phyloP scores from a whole-genome alignment of 2,797 vertebrate genomes.

The Pyrrhura leucotis region DNA sequence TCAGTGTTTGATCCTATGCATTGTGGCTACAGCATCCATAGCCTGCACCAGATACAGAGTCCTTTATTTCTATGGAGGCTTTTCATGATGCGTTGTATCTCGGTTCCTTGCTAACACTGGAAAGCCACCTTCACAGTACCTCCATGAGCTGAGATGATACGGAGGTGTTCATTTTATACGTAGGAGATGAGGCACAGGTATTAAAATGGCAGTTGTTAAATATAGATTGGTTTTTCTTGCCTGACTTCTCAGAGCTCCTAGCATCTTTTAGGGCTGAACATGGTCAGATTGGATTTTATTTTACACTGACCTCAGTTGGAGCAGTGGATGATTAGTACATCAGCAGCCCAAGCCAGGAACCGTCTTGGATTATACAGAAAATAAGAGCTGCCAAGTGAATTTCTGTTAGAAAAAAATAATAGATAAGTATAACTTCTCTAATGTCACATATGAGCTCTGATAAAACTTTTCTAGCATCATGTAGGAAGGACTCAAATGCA shows the following conservation, averaged over 20 bases:
- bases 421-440: neutral
- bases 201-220: slow-evolving; percentile 40
- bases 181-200: neutral
- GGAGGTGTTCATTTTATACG: neutral
- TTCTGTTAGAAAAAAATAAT: neutral
- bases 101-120: neutral
- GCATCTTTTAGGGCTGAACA: neutral
- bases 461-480: neutral
- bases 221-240: slow-evolving; percentile 26
- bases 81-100: neutral
- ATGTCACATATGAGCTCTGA: neutral
- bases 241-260: slow-evolving; percentile 18
- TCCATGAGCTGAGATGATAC: neutral
- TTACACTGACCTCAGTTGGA: neutral
- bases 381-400: neutral
- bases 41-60: neutral
- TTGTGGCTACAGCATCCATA: neutral
- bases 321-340: neutral
- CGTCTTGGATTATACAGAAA: neutral
- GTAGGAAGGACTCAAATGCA: neutral
- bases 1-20: neutral
- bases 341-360: neutral
- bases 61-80: neutral
- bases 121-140: neutral
- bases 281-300: slow-evolving; percentile 29